Percentiles rank a stretch among this genome's conserved stretches.
phyloP scores from a whole-genome alignment of 1,140 invertebrate genomes.

The Halotydeus destructor region DNA sequence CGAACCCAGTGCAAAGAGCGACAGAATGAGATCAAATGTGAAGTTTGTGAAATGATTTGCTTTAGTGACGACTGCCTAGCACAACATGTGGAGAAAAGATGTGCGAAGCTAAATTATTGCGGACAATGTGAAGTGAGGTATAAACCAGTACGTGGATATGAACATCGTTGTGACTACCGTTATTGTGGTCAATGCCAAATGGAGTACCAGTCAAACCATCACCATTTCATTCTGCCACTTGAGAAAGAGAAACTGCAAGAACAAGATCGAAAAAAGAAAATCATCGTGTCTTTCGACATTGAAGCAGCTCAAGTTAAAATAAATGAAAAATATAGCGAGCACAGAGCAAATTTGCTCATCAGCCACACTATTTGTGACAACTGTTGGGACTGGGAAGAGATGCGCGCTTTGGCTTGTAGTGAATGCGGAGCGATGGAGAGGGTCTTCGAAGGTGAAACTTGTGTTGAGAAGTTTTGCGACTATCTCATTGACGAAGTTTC shows the following conservation, averaged over 20 bases:
- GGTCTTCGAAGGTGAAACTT: background rate
- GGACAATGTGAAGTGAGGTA: too few species aligned
- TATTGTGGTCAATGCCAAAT: too few species aligned
- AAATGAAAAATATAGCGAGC: background rate
- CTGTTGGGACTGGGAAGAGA: background rate
- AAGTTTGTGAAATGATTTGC: too few species aligned
- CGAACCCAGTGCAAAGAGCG: too few species aligned
- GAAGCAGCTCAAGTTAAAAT: background rate
- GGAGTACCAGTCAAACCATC: too few species aligned
- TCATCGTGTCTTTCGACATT: background rate
- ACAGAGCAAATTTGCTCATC: background rate
- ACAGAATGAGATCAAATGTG: too few species aligned
- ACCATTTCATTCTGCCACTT: background rate
- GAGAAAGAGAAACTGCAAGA: background rate
- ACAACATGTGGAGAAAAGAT: too few species aligned
- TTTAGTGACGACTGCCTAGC: too few species aligned
- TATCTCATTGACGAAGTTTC: background rate
- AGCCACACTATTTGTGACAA: background rate
- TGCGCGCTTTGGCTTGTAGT: too few species aligned
- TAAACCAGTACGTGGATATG: too few species aligned
- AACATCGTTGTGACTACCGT: too few species aligned
- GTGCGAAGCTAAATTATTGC: too few species aligned
- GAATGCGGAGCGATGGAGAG: background rate
- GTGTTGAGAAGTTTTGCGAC: conserved; percentile 4
- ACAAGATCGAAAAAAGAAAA: background rate